Evolutionary conservation across 2,113 vertebrate species (phyloP).

Genomic region (Hoplias malabaricus): DNA sequence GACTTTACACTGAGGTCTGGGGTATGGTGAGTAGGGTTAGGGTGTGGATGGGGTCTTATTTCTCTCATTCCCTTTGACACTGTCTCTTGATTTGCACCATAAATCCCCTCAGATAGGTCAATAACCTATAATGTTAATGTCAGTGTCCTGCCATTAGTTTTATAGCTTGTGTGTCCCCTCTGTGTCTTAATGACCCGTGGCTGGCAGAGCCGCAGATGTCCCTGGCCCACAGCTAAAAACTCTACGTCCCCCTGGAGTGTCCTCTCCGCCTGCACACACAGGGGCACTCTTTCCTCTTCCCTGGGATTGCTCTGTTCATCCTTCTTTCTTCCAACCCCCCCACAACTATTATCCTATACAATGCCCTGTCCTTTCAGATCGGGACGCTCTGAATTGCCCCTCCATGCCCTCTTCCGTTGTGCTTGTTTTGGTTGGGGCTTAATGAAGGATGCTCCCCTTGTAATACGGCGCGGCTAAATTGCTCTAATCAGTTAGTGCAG

Average conservation of each 20-base stretch:
- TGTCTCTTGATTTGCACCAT: conserved; percentile 66
- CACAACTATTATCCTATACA: neutral
- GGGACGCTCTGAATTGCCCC: neutral
- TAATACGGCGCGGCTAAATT: conserved; percentile 30
- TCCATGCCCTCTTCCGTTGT: conserved; percentile 3
- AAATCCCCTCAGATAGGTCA: conserved; percentile 71
- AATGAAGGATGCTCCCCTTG: conserved; percentile 31
- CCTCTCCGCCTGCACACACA: conserved; percentile 16
- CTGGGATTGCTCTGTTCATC: conserved; percentile 9
- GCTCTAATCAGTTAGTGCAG: conserved; percentile 40
- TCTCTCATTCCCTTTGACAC: conserved; percentile 60
- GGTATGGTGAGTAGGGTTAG: conserved; percentile 41
- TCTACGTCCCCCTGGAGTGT: conserved; percentile 30
- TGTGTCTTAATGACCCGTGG: conserved; percentile 61
- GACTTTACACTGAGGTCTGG: too few relatives aligned
- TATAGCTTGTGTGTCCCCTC: conserved; percentile 61
- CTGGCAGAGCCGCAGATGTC: conserved; percentile 53
- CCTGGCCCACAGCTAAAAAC: conserved; percentile 41
- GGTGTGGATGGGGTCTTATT: conserved; percentile 58
- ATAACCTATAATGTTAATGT: conserved; percentile 75
- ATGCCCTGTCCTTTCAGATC: conserved; percentile 21
- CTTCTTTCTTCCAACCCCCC: neutral
- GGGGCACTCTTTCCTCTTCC: conserved; percentile 3
- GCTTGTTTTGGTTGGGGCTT: conserved; percentile 19
- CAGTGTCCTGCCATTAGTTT: conserved; percentile 69